Evolutionary conservation across 2,113 vertebrate species (phyloP).

Genomic region (Chroicocephalus ridibundus): DNA sequence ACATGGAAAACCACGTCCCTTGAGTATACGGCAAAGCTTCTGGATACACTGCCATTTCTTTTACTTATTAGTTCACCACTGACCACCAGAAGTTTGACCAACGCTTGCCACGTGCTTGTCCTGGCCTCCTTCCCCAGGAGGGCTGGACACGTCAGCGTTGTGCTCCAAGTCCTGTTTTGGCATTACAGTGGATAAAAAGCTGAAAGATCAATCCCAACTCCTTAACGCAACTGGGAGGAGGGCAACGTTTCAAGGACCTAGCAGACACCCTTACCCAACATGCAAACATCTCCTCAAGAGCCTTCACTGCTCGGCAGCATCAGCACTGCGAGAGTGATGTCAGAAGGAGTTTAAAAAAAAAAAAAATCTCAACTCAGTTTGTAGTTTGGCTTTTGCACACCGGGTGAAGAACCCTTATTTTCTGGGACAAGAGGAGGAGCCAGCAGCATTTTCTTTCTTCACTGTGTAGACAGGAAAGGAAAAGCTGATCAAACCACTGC

Average conservation of each 20-base stretch:
- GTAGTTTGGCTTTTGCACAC: background rate
- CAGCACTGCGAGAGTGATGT: background rate
- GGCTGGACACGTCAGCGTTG: accelerated
- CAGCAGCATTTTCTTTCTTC: background rate
- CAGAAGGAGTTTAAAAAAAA: background rate
- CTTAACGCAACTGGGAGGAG: accelerated
- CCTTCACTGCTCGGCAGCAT: background rate
- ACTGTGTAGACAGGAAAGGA: background rate
- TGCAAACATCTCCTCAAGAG: accelerated
- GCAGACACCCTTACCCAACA: background rate
- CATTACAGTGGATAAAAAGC: accelerated
- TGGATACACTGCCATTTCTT: background rate
- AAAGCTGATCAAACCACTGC: background rate
- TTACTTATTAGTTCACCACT: background rate
- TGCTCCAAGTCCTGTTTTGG: too few relatives aligned
- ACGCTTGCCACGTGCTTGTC: accelerated
- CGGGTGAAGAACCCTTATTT: background rate
- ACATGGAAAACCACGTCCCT: background rate
- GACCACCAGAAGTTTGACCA: background rate
- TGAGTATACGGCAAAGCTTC: background rate
- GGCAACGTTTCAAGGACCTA: background rate
- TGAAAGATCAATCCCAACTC: background rate
- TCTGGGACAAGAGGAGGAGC: background rate
- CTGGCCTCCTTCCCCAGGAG: background rate
- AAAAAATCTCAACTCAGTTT: background rate